Percentiles rank a stretch among this genome's conserved stretches.
Evolutionary conservation across 2,888 invertebrate species (phyloP).

Genomic region (Orthosia incerta): DNA sequence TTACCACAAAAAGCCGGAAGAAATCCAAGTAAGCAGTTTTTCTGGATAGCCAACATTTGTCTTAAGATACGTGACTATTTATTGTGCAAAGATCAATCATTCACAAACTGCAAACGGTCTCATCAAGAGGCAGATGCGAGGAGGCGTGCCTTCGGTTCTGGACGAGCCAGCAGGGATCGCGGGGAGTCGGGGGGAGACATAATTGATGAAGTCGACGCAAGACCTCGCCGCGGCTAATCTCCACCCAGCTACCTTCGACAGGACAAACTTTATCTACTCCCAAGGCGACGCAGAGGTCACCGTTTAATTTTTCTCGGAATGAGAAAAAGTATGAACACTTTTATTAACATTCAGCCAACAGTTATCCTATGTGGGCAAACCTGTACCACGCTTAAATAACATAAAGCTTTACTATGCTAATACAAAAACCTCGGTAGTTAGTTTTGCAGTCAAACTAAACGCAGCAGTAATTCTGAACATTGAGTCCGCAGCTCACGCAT

Average conservation of each 20-base stretch:
- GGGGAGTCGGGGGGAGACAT: slow-evolving; percentile 69
- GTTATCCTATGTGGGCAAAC: slow-evolving; percentile 16
- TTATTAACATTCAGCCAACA: slow-evolving; percentile 52
- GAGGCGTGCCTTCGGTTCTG: slow-evolving; percentile 73
- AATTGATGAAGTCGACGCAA: slow-evolving; percentile 86
- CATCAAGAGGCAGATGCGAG: slow-evolving; percentile 64
- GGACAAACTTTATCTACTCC: slow-evolving; percentile 79
- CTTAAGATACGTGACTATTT: slow-evolving; percentile 62
- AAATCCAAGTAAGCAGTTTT: slow-evolving; percentile 39
- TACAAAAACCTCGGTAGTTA: slow-evolving; percentile 35
- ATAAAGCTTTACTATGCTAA: slow-evolving; percentile 41
- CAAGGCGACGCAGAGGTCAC: slow-evolving; percentile 69
- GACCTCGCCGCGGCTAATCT: slow-evolving; percentile 79
- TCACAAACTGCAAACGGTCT: slow-evolving; percentile 68
- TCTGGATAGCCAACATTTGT: slow-evolving; percentile 54
- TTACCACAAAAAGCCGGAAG: slow-evolving; percentile 33
- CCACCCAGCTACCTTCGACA: slow-evolving; percentile 75
- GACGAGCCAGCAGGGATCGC: slow-evolving; percentile 65
- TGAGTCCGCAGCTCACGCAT: slow-evolving; percentile 7
- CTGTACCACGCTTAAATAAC: background rate
- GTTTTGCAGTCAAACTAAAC: slow-evolving; percentile 36
- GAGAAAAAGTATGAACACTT: slow-evolving; percentile 61
- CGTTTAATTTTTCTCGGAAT: slow-evolving; percentile 66
- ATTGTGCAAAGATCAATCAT: slow-evolving; percentile 71
- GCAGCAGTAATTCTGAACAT: slow-evolving; percentile 13